Percentiles rank a stretch among this genome's conserved stretches.
Conservation (phyloP, 2,888 invertebrate species). For the Stratiomys singularior region DNA sequence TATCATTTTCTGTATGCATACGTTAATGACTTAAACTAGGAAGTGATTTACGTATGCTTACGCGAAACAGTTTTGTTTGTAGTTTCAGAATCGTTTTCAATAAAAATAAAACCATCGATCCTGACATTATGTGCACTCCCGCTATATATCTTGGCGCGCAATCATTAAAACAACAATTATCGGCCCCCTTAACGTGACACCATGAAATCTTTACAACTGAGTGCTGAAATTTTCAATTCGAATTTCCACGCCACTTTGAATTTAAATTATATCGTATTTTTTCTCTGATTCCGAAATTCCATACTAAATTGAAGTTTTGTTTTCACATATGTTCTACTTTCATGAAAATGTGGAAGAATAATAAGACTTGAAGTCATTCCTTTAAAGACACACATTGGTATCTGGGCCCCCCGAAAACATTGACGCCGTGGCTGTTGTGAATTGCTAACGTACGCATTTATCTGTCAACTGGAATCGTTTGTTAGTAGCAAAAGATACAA, state of each 20-base stretch:
- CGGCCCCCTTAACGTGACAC: conserved; percentile 44
- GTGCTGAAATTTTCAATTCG: conserved; percentile 28
- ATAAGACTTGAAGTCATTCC: conserved; percentile 17
- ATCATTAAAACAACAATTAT: conserved; percentile 45
- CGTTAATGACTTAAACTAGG: conserved; percentile 25
- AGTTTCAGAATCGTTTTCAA: conserved; percentile 10
- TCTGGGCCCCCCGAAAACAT: conserved; percentile 14
- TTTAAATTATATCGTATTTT: conserved; percentile 40
- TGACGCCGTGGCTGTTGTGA: conserved; percentile 13
- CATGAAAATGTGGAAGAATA: conserved; percentile 13
- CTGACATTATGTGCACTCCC: background rate
- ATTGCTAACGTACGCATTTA: conserved; percentile 38
- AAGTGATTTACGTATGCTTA: conserved; percentile 16
- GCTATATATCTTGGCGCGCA: conserved; percentile 40
- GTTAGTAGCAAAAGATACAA: conserved; percentile 35
- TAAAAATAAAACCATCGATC: conserved; percentile 25
- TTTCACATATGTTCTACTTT: conserved; percentile 34
- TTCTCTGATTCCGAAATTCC: background rate
- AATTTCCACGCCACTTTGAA: conserved; percentile 46
- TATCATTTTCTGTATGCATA: background rate
- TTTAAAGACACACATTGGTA: background rate
- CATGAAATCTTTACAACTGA: background rate
- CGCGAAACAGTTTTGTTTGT: conserved; percentile 29
- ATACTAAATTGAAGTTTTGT: conserved; percentile 21
- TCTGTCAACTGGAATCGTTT: conserved; percentile 42